Base-by-base conservation (phyloP, 2,797 vertebrate species). In the Danio aesculapii region DNA sequence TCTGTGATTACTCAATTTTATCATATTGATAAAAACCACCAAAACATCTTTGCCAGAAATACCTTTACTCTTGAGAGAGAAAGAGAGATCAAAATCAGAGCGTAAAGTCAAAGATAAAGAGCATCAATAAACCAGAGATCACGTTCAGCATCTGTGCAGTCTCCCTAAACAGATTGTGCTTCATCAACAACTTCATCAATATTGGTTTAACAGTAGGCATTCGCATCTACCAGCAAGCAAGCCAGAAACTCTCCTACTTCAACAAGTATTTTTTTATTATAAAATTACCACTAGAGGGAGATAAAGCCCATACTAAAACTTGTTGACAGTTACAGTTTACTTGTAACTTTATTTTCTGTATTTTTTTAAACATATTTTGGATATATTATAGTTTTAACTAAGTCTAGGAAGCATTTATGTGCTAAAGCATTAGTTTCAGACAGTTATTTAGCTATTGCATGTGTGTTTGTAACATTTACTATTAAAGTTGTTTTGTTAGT, bases 81-180 rank as follows among this genome's bases (percentile, higher is more conserved):
- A 30, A 30, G 30, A 30, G 3, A 30, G 50, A 5, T 57, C 46
- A 30, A 21, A 50, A 50, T 68, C 66, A 43, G 12, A 5, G n/a
- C 2, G 16, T 53, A 53, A 70, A 17, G 30, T 17, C 0, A 30
- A 21, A 73, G 55, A 44, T 59, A 39, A 30, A 57, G 9, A 44
- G 70, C 52, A 71, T 41, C 30, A 41, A 16, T 62, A 71, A 71
- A 50, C 43, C 50, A 55, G 11, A 19, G 69, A 71, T 57, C n/a
- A 8, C 52, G 39, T 39, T 39, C 10, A 43, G 50, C 16, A 59
- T 59, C 1, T 2, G 11, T 12, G 21, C 58, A 61, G 59, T 41
- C 39, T 44, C 52, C 30, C 1, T 30, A 30, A 30, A 30, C 30
- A 30, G 30, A 30, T 30, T 30, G 30, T 30, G 30, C 1, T 3